Conservation (phyloP, 2,797 vertebrate species). For the Sitta carolinensis region DNA sequence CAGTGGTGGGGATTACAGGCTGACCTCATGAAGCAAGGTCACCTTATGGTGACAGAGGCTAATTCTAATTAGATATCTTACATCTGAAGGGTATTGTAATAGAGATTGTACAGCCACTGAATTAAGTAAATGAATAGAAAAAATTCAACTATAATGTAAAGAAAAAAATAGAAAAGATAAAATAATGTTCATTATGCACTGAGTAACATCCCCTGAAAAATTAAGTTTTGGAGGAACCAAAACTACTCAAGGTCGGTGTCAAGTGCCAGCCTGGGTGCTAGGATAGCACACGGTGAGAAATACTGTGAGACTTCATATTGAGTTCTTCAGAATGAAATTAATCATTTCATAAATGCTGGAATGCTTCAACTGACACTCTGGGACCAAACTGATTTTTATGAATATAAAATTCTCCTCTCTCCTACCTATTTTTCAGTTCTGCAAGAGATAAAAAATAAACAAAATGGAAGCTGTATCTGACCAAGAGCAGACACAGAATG, state of each 20-base stretch:
- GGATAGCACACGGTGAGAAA: not conserved
- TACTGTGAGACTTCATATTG: not conserved
- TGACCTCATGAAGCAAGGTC: not conserved
- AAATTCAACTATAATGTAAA: not conserved
- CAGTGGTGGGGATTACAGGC: not conserved
- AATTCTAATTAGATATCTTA: not conserved
- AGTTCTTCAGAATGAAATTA: not conserved
- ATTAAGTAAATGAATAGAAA: not conserved
- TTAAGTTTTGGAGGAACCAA: not conserved
- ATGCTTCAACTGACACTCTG: not conserved
- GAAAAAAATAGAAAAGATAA: not conserved
- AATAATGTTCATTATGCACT: not conserved
- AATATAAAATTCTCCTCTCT: not conserved
- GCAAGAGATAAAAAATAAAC: not conserved
- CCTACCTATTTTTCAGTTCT: not conserved
- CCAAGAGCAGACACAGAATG: not conserved
- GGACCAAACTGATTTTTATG: not conserved
- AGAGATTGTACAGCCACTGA: not conserved
- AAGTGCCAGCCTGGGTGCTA: not conserved
- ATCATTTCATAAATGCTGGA: not conserved
- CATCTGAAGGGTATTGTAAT: not conserved
- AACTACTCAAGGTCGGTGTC: not conserved
- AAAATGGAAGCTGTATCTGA: not conserved
- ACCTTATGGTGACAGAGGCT: not conserved
- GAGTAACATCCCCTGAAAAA: not conserved